Percentiles rank a stretch among this genome's conserved stretches.
phyloP scores from a whole-genome alignment of 1,140 invertebrate genomes.

The Sinonovacula constricta region DNA sequence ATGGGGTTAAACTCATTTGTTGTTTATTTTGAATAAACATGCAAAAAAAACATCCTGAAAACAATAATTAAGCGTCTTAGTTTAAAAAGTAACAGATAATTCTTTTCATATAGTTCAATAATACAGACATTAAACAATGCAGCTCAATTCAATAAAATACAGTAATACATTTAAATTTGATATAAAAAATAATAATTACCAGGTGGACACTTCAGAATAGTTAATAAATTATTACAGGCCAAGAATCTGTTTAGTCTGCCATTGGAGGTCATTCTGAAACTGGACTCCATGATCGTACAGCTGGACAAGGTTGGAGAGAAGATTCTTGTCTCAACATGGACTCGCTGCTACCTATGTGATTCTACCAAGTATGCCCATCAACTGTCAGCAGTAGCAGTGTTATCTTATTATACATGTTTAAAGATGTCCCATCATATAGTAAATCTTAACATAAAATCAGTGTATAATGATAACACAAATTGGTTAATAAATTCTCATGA shows the following conservation, averaged over 20 bases:
- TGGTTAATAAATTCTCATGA: no score
- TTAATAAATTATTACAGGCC: conserved; percentile 64
- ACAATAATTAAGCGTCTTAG: no score
- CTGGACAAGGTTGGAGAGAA: conserved; percentile 72
- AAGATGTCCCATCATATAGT: no score
- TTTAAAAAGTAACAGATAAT: no score
- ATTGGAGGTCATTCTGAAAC: conserved; percentile 69
- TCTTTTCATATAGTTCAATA: background rate
- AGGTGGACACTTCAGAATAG: no score
- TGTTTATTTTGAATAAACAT: background rate
- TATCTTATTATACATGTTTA: no score
- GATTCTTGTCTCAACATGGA: conserved; percentile 73
- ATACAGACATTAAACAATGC: background rate
- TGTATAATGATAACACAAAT: no score
- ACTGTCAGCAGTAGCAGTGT: no score
- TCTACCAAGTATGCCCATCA: conserved; percentile 71
- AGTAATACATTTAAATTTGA: background rate
- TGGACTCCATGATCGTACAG: conserved; percentile 73
- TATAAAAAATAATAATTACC: no score
- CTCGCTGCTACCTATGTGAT: conserved; percentile 72
- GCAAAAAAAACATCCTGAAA: background rate
- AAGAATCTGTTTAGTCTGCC: conserved; percentile 71
- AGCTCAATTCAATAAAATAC: background rate
- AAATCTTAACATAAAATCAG: no score
- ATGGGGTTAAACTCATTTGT: background rate